Evolutionary conservation across 37 sponge, comb jelly and placozoan genomes (phyloP).

Genomic region (Bolinopsis microptera): DNA sequence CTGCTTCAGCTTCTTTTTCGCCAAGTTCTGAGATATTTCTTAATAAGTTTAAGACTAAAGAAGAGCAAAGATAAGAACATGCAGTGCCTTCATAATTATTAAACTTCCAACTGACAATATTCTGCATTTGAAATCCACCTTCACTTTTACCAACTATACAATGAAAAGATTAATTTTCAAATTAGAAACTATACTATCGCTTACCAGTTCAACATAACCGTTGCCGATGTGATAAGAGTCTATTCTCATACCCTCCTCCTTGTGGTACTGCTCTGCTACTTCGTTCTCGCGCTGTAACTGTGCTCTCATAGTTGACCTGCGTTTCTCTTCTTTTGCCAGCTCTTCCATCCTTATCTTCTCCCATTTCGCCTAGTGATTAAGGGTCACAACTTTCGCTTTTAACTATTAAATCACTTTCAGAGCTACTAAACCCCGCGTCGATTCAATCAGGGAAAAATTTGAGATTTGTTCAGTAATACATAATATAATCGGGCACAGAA

Average conservation of each 20-base stretch:
- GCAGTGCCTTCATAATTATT: too few species aligned
- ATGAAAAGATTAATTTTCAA: too few species aligned
- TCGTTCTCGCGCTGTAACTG: neutral
- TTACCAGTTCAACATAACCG: constrained; percentile 63
- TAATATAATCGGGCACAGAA: too few species aligned
- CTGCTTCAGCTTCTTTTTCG: constrained; percentile 63
- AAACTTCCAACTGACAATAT: too few species aligned
- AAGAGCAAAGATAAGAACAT: too few species aligned
- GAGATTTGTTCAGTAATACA: too few species aligned
- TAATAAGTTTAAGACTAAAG: neutral
- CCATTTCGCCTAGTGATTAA: constrained; percentile 23
- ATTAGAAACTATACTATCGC: neutral
- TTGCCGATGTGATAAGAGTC: constrained; percentile 19
- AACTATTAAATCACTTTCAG: neutral
- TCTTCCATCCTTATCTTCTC: constrained; percentile 48
- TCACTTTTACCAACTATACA: too few species aligned
- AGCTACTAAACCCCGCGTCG: too few species aligned
- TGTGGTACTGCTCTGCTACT: neutral
- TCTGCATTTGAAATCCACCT: too few species aligned
- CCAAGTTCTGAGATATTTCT: constrained; percentile 30
- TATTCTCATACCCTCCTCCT: neutral
- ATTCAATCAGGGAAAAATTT: too few species aligned
- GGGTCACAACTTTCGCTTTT: neutral
- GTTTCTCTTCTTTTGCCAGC: constrained; percentile 1
- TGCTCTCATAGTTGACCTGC: neutral